A percentile compares a stretch with the other conserved stretches of the same genome.
These are phyloP conservation scores for Suricata suricatta DNA, from an alignment of 2,113 vertebrate species.

Conservation along the genomic window DNA sequence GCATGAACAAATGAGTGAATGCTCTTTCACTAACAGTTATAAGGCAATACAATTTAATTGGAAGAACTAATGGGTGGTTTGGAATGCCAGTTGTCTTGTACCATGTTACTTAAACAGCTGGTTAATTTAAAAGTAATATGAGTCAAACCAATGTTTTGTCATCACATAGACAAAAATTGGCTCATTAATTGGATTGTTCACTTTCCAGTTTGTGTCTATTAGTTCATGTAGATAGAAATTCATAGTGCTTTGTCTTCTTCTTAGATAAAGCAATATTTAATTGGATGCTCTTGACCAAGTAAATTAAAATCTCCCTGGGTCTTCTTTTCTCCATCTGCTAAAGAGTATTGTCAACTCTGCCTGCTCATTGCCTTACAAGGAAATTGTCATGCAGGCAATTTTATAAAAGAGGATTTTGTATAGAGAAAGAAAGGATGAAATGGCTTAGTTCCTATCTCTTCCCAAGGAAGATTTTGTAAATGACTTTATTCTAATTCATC, in stretches of 20 bases:
- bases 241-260: constrained; percentile 1
- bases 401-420: constrained; percentile 32
- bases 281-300: constrained; percentile 55
- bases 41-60: constrained; percentile 55
- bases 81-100: constrained; percentile 49
- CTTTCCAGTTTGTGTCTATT: constrained; percentile 26
- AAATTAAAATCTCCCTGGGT: constrained; percentile 58
- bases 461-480: background rate
- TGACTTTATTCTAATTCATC: background rate
- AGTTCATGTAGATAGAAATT: constrained; percentile 32
- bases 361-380: background rate
- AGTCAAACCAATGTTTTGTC: constrained; percentile 55
- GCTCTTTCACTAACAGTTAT: constrained; percentile 34
- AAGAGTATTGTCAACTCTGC: background rate
- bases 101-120: constrained; percentile 65
- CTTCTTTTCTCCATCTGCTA: constrained; percentile 45
- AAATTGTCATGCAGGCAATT: background rate
- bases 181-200: constrained; percentile 61
- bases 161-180: constrained; percentile 45
- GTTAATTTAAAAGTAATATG: constrained; percentile 65
- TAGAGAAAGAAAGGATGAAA: constrained; percentile 10
- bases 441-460: background rate
- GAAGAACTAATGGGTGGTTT: constrained; percentile 57
- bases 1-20: constrained; percentile 34
- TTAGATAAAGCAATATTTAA: constrained; percentile 39